Conservation (phyloP, 2,797 vertebrate genomes). For the Dicrostonyx torquatus region DNA sequence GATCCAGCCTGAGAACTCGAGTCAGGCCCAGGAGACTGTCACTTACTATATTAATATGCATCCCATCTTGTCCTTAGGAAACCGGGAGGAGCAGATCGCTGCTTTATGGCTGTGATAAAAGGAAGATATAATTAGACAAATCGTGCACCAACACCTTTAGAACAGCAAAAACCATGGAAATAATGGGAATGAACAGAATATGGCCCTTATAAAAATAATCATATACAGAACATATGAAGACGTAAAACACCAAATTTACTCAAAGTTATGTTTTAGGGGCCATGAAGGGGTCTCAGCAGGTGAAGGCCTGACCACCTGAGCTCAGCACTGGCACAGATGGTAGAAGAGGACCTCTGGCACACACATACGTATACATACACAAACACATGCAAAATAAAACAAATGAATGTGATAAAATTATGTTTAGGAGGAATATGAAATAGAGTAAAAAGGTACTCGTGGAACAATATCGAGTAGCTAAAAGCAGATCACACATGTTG, state of each 20-base stretch:
- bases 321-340: not conserved
- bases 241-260: not conserved
- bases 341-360: not conserved
- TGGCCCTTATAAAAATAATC: not conserved
- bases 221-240: not conserved
- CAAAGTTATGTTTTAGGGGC: conserved; percentile 1
- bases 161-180: conserved; percentile 21
- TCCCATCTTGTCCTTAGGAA: not conserved
- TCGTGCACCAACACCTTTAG: not conserved
- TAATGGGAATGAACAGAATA: not conserved
- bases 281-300: not conserved
- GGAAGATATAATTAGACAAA: not conserved
- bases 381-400: not conserved
- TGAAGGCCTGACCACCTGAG: not conserved
- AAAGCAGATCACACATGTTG: conserved; percentile 8
- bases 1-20: not conserved
- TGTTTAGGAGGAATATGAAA: conserved; percentile 29
- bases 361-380: not conserved
- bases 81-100: not conserved
- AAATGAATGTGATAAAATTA: not conserved
- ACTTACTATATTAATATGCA: not conserved
- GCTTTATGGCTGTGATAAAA: not conserved
- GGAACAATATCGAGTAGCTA: not conserved
- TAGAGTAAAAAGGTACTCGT: not conserved
- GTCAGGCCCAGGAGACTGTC: not conserved